These are phyloP conservation scores for Alauda arvensis DNA, from an alignment of 2,797 vertebrate genomes.

Conservation along the genomic window DNA sequence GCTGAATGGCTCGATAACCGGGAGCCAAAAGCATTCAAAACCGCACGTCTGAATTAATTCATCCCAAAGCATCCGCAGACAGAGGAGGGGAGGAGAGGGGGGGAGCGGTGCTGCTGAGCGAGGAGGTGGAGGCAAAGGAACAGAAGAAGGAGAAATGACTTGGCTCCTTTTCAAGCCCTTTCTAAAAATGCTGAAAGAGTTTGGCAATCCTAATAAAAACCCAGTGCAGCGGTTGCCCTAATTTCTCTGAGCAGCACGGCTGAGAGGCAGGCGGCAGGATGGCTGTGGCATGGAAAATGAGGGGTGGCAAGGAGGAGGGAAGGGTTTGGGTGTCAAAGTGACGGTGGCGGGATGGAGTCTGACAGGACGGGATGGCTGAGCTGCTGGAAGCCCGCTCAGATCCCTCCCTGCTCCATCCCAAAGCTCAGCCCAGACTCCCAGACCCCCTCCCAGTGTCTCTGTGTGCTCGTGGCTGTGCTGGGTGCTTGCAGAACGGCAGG, in stretches of 20 bases:
- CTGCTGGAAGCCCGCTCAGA: accelerated
- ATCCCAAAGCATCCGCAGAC: conserved; percentile 22
- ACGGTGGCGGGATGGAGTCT: accelerated
- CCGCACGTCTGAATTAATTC: conserved; percentile 31
- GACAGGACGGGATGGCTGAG: accelerated
- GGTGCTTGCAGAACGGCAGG: neutral
- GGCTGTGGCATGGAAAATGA: conserved; percentile 7
- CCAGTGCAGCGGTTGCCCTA: conserved; percentile 21
- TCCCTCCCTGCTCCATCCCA: neutral
- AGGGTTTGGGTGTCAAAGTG: neutral
- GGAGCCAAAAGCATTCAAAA: conserved; percentile 52
- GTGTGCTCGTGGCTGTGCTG: accelerated
- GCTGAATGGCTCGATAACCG: conserved; percentile 28
- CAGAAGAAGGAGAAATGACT: conserved; percentile 10
- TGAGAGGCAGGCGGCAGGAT: neutral
- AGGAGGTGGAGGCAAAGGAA: conserved; percentile 15
- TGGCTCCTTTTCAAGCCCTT: conserved; percentile 38
- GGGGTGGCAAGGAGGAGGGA: neutral
- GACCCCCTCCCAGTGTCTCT: neutral
- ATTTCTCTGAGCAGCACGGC: neutral
- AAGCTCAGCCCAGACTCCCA: neutral
- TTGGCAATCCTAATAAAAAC: conserved; percentile 42
- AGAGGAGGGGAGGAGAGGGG: neutral
- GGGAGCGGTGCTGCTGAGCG: neutral
- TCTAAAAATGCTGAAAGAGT: conserved; percentile 40